Evolutionary conservation across 1,140 invertebrate species (phyloP), one percentile per base, ranked within the genome.

Genomic region (Drosophila littoralis): DNA sequence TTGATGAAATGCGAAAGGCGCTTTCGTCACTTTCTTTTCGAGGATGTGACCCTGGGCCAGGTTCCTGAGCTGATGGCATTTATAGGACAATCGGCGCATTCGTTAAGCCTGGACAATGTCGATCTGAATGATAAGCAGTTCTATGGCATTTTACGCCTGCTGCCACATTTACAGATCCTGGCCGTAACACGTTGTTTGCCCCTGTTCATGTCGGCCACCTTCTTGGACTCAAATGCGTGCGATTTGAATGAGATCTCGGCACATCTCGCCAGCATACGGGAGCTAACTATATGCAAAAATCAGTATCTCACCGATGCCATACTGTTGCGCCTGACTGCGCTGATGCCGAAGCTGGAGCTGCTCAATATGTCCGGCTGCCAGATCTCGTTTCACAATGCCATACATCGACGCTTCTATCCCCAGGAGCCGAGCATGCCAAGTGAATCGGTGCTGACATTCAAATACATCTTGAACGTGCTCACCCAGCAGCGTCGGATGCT

Each of bases 241-340:
- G 33, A 75, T 43, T 63, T 81, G 36, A 91, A 93, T 54, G 82
- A 93, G 45, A 73, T 94, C 6, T 88, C 92, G 15, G 72, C 93
- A 7, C 93, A 93, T 55, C 91, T 96, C 51, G 91, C 93, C 63
- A 94, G 94, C 60, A 92, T 96, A 10, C 93, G 92, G 69, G 91
- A 93, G 50, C 86, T 96, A 32, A 95, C 94, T 67, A 85, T 96
- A 63, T 93, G 94, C 9, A 94, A 94, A 40, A 95, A 96, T 82
- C 93, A 95, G 61, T 96, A 96, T 86, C 89, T 96, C 1, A 95
- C 95, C 1, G 96, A 96, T 93, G 94, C 94, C 38, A 92, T 96
- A 17, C 94, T 96, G 35, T 94, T 95, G 78, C 93, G 95, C 75
- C 93, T 96, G 79, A 93, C 95, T 1, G 92, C 93, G n/a, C 92